Evolutionary conservation across 2,113 vertebrate genomes (phyloP).

Genomic region (Meleagris gallopavo): DNA sequence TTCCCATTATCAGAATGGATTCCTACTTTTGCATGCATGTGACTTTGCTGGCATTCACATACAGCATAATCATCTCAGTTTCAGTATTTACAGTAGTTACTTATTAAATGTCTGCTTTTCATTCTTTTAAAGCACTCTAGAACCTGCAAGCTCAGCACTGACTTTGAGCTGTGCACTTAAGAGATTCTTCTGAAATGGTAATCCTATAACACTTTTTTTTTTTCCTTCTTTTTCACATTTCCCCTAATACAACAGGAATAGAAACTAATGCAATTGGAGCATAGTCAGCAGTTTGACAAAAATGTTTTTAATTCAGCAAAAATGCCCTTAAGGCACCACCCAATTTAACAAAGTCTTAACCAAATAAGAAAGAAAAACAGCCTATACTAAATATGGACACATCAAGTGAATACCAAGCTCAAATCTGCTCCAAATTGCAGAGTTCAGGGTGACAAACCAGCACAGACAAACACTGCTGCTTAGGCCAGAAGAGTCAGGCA

Average conservation of each 20-base stretch:
- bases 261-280: not conserved
- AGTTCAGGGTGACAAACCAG: not conserved
- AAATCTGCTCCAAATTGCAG: not conserved
- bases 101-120: not conserved
- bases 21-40: not conserved
- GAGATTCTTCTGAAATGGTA: not conserved
- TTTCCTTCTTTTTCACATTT: not conserved
- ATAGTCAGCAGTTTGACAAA: not conserved
- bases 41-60: not conserved
- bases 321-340: not conserved
- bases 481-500: not conserved
- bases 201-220: not conserved
- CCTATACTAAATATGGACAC: not conserved
- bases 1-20: not conserved
- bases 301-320: not conserved
- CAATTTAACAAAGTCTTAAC: not conserved
- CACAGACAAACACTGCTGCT: not conserved
- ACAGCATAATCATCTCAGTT: not conserved
- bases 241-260: not conserved
- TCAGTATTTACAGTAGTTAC: not conserved
- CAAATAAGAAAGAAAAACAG: slow-evolving; percentile 18
- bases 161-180: not conserved
- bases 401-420: not conserved
- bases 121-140: not conserved
- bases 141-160: not conserved